Conservation (phyloP, 30 jellyfish, hydroid and myxozoan species). For the Aurelia aurita complex sp. Pacific region DNA sequence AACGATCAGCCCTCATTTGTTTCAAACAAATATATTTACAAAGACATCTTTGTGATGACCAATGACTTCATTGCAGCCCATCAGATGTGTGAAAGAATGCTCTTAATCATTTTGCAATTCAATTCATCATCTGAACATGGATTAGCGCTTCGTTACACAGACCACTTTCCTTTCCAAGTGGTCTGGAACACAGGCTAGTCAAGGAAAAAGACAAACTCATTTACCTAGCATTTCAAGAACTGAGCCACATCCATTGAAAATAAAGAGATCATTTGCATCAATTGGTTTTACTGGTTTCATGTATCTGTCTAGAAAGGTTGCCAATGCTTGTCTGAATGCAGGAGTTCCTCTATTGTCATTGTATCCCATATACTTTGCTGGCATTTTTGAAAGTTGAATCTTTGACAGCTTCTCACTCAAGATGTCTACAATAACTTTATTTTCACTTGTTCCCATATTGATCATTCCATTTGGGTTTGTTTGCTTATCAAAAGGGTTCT, state of each 20-base stretch:
- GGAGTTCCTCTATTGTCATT: slow-evolving; percentile 62
- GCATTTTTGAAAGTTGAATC: slow-evolving; percentile 32
- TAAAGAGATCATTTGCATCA: slow-evolving; percentile 47
- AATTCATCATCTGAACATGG: too few relatives aligned
- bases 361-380: slow-evolving; percentile 44
- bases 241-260: slow-evolving; percentile 84
- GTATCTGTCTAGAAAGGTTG: slow-evolving; percentile 45
- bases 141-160: too few relatives aligned
- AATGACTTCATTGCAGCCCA: too few relatives aligned
- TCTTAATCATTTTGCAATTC: too few relatives aligned
- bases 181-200: too few relatives aligned
- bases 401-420: slow-evolving; percentile 31
- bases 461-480: slow-evolving; percentile 75
- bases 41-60: too few relatives aligned
- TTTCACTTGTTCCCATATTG: slow-evolving; percentile 89
- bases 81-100: too few relatives aligned
- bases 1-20: too few relatives aligned
- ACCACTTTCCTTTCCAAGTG: too few relatives aligned
- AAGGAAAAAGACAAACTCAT: not conserved
- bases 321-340: slow-evolving; percentile 57
- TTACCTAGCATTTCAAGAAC: slow-evolving; percentile 74
- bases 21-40: too few relatives aligned
- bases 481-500: slow-evolving; percentile 57
- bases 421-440: slow-evolving; percentile 45
- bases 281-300: slow-evolving; percentile 55